Conservation (phyloP, 2,888 invertebrate genomes). For the Tenthredo mesomela region DNA sequence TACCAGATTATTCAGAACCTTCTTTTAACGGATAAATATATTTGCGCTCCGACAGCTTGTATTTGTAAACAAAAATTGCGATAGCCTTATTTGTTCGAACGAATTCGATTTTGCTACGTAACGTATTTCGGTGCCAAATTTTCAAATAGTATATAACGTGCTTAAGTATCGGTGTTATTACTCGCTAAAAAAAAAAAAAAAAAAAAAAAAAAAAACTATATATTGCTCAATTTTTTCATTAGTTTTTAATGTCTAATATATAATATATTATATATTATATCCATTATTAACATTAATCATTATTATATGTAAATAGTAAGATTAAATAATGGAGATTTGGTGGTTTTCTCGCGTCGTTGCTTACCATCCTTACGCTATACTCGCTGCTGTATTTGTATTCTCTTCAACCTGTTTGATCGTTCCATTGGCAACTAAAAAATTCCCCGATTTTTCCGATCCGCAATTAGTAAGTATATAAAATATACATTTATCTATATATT, state of each 20-base stretch:
- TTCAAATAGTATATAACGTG: not conserved
- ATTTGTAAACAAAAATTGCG: constrained; percentile 14
- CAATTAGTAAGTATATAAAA: constrained; percentile 84
- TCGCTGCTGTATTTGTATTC: constrained; percentile 82
- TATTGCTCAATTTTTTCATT: constrained; percentile 28
- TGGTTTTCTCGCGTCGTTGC: constrained; percentile 85
- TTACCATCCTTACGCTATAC: constrained; percentile 84
- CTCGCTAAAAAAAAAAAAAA: not conserved
- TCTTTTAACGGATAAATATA: constrained; percentile 5
- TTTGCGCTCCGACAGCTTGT: not conserved
- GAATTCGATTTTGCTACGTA: not conserved
- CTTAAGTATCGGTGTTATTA: not conserved
- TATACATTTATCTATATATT: not conserved
- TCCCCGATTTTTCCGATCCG: constrained; percentile 93
- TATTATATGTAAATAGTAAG: not conserved
- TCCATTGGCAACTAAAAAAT: constrained; percentile 82
- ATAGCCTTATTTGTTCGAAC: not conserved
- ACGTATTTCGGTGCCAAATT: constrained; percentile 12
- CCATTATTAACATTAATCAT: not conserved
- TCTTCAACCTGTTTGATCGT: constrained; percentile 85
- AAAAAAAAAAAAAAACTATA: not conserved
- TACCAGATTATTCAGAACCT: not conserved
- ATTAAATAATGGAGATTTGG: constrained; percentile 63
- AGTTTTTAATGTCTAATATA: not conserved
- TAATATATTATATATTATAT: not conserved